Conservation (phyloP, 2,113 vertebrate genomes). For the Datnioides undecimradiatus region DNA sequence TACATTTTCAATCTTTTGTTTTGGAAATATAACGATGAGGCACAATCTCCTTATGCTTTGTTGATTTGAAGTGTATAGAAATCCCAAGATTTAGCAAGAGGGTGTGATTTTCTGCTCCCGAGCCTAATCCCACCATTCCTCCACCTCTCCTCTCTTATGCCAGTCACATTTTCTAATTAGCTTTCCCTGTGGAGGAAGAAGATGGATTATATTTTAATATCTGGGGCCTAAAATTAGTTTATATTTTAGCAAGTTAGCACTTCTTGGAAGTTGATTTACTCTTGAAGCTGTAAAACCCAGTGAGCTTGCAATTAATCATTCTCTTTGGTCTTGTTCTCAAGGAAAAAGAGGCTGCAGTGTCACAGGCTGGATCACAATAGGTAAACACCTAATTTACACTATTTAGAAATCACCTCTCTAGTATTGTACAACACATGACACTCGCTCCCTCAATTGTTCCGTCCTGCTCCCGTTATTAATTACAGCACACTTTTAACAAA, state of each 20-base stretch:
- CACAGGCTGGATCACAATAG: constrained; percentile 82
- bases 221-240: constrained; percentile 92
- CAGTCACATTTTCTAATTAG: constrained; percentile 92
- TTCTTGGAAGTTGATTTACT: constrained; percentile 90
- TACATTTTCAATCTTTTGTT: constrained; percentile 41
- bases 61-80: constrained; percentile 77
- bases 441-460: constrained; percentile 75
- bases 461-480: constrained; percentile 81
- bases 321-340: constrained; percentile 72
- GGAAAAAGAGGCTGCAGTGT: constrained; percentile 80
- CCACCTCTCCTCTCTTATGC: constrained; percentile 84
- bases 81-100: constrained; percentile 73
- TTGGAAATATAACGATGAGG: constrained; percentile 46
- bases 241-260: constrained; percentile 91
- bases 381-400: constrained; percentile 86
- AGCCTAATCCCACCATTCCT: constrained; percentile 84
- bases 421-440: constrained; percentile 82
- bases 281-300: constrained; percentile 88
- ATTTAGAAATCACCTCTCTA: constrained; percentile 87
- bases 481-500: constrained; percentile 83
- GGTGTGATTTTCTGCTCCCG: constrained; percentile 74
- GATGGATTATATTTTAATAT: constrained; percentile 96
- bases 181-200: constrained; percentile 88
- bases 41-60: no score
- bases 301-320: constrained; percentile 87